Base-by-base conservation (phyloP, 2,797 vertebrate genomes). In the Otolemur crassicaudatus region DNA sequence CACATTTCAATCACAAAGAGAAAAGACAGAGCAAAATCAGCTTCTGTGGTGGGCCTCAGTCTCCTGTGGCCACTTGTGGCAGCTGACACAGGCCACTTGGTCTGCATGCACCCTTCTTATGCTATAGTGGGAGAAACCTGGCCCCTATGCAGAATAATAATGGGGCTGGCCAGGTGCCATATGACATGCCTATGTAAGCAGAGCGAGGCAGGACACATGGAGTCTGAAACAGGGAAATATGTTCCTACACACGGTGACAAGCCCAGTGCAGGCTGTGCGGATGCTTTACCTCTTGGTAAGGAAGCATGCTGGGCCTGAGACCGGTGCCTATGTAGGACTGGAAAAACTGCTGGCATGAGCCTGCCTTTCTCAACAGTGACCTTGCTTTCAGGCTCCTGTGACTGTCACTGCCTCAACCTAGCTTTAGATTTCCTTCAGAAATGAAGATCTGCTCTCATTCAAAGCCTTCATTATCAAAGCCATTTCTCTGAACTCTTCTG, bases 401-500 rank as follows among this genome's bases (percentile, higher is more conserved):
- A 77, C 75, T 53, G 23, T 95, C 34, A 72, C 53, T 77, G 34
- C 31, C n/a, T 96, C 80, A 92, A 65, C 80, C 70, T 37, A 56
- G 29, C 82, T 97, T 96, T 67, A 86, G 70, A n/a, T 97, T 97
- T 84, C 37, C 31, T 92, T 94, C 92, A 91, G 75, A 91, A 69
- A 86, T 70, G 87, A 81, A 77, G 25, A 17, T 93, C 75, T 87
- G 86, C 76, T 49, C 10, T 40, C 86, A 49, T 96, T 96, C 96
- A 97, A 97, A 97, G 84, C n/a, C 5, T 0, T 85, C 49, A 58
- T 65, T 93, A 87, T 97, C 87, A 95, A 96, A 97, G 96, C 49
- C 69, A 61, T 75, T 85, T 91, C 83, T 97, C 95, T 95, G 87
- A 97, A 97, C 80, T 94, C 46, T 93, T 97, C 91, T 95, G 77